Percentiles rank a stretch among this genome's conserved stretches.
These are phyloP conservation scores for Hyposoter didymator DNA, from an alignment of 2,888 invertebrate species.

Conservation along the genomic window DNA sequence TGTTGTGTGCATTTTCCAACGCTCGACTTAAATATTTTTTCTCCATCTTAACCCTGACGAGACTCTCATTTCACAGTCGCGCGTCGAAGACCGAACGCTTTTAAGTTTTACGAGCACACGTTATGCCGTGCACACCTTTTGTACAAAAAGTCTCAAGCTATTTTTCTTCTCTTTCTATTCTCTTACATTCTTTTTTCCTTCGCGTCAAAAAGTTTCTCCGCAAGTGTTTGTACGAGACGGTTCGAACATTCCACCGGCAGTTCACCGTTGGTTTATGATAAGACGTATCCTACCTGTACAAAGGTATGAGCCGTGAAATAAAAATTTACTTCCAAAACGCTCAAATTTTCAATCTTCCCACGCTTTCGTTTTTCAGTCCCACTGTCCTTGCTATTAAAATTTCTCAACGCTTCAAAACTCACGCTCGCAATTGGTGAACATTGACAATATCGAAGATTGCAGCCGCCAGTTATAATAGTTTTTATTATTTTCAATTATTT, in stretches of 20 bases:
- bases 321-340: neutral
- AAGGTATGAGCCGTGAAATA: constrained; percentile 19
- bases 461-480: neutral
- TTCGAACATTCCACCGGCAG: constrained; percentile 48
- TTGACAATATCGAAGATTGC: neutral
- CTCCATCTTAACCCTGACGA: constrained; percentile 16
- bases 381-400: neutral
- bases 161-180: neutral
- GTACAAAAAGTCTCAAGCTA: neutral
- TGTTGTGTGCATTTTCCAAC: constrained; percentile 9
- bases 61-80: constrained; percentile 28
- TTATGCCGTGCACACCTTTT: neutral
- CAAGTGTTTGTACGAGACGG: neutral
- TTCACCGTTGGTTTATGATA: constrained; percentile 60
- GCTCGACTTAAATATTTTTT: neutral
- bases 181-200: constrained; percentile 6
- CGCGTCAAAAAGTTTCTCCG: neutral
- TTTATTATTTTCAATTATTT: neutral
- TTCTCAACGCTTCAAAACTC: neutral
- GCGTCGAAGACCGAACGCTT: constrained; percentile 45
- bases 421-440: neutral
- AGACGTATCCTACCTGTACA: constrained; percentile 41
- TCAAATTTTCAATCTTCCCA: neutral
- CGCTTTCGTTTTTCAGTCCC: neutral
- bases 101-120: constrained; percentile 50